Evolutionary conservation across 2,113 vertebrate genomes (phyloP).

Genomic region (Trichechus manatus): DNA sequence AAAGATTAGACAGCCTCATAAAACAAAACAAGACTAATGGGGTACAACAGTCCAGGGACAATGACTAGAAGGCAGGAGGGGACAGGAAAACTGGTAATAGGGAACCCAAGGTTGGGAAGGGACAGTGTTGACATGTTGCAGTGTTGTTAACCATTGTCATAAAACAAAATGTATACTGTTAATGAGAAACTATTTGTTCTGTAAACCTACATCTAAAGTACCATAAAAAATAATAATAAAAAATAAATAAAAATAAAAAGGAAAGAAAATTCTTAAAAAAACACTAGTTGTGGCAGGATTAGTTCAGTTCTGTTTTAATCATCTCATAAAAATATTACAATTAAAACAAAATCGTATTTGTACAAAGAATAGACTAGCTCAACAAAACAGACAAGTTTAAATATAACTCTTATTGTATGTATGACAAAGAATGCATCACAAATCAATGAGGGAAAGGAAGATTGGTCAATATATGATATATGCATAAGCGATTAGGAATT

Average conservation of each 20-base stretch:
- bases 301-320: slow-evolving; percentile 10
- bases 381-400: neutral
- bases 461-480: neutral
- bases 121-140: too few species aligned
- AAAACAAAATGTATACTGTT: too few species aligned
- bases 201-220: too few species aligned
- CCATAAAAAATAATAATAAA: too few species aligned
- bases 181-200: too few species aligned
- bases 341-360: neutral
- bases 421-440: neutral
- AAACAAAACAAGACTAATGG: too few species aligned
- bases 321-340: neutral
- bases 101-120: too few species aligned
- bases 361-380: neutral
- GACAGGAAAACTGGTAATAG: too few species aligned
- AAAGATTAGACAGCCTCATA: too few species aligned
- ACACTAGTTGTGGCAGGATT: neutral
- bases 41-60: too few species aligned
- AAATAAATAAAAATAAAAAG: neutral
- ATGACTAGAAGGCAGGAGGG: too few species aligned
- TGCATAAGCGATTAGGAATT: neutral
- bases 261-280: neutral
- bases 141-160: too few species aligned
- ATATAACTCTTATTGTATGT: neutral
- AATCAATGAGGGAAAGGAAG: slow-evolving; percentile 4